Conservation (phyloP, 2,888 invertebrate species). For the Hedya salicella region DNA sequence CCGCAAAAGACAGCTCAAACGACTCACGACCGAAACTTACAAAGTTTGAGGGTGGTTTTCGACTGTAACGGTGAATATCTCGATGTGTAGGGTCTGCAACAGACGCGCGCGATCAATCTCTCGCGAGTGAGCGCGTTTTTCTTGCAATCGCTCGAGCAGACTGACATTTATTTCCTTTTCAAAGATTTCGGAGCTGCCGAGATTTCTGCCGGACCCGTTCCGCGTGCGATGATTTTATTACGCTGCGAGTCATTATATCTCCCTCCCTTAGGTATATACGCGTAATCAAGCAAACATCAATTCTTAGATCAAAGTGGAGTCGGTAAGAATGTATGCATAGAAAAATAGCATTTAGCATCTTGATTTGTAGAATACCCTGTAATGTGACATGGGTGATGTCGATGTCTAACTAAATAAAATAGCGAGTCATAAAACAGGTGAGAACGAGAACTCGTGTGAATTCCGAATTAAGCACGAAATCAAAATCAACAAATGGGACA, state of each 20-base stretch:
- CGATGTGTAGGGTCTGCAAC: constrained; percentile 17
- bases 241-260: not conserved
- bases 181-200: constrained; percentile 33
- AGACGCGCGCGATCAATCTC: constrained; percentile 38
- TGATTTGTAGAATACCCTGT: no score
- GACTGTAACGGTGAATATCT: not conserved
- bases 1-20: not conserved
- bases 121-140: constrained; percentile 40
- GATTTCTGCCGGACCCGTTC: constrained; percentile 16
- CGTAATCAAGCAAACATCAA: not conserved
- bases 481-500: no score
- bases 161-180: constrained; percentile 44
- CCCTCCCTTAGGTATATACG: no score
- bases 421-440: no score
- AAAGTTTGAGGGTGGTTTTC: constrained; percentile 2
- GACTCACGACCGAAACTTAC: not conserved
- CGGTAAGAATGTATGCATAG: no score
- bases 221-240: constrained; percentile 18
- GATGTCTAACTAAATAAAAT: no score
- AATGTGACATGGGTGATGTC: no score
- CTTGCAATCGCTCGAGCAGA: constrained; percentile 37
- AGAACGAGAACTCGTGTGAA: no score
- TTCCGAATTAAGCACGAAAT: no score
- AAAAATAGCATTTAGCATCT: no score
- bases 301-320: not conserved